phyloP scores from a whole-genome alignment of 2,113 vertebrate species.

The Acrocephalus kingi region DNA sequence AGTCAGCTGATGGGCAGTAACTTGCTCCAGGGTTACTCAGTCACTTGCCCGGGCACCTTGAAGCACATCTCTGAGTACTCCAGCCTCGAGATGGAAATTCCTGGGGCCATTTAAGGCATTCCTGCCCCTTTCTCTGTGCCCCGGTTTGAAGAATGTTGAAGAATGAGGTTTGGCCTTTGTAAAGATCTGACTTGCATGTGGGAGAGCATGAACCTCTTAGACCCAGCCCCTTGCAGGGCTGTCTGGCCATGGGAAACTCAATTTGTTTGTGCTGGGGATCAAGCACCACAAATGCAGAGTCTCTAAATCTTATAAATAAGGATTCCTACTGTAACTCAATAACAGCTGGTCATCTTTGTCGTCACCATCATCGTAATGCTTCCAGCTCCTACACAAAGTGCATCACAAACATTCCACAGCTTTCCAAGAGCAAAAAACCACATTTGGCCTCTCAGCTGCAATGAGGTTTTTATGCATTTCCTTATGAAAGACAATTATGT shows the following conservation, averaged over 20 bases:
- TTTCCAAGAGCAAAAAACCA: background rate
- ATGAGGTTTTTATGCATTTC: background rate
- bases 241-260: background rate
- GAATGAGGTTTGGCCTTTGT: background rate
- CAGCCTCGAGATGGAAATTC: background rate
- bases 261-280: background rate
- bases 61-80: background rate
- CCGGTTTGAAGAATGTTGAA: background rate
- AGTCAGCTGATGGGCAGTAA: background rate
- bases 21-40: background rate
- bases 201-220: background rate
- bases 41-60: background rate
- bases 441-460: background rate
- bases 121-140: background rate
- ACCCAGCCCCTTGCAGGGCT: background rate
- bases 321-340: background rate
- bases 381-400: background rate
- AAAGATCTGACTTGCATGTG: background rate
- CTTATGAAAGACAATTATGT: slow-evolving; percentile 2
- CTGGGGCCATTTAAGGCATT: background rate
- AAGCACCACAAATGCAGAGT: background rate
- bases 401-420: background rate
- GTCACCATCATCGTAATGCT: background rate
- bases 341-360: background rate
- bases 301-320: background rate